These are phyloP conservation scores for Pomacea canaliculata DNA, from an alignment of 2,888 invertebrate genomes.

Conservation along the genomic window DNA sequence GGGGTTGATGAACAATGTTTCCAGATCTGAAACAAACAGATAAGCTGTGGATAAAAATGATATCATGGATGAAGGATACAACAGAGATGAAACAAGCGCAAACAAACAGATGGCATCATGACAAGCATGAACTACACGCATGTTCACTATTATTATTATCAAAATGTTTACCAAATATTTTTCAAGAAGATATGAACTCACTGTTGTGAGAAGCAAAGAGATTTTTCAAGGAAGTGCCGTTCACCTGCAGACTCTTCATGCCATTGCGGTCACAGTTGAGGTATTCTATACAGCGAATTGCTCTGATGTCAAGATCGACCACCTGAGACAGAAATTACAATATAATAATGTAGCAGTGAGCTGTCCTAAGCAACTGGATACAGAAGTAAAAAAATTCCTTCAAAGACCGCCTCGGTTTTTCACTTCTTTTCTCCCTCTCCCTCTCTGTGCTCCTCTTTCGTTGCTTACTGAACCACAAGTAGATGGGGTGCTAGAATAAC, in stretches of 20 bases:
- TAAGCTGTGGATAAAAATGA: not conserved
- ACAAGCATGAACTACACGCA: too few relatives aligned
- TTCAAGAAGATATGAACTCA: constrained; percentile 39
- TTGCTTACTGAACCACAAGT: too few relatives aligned
- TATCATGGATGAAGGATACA: not conserved
- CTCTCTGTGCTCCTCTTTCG: too few relatives aligned
- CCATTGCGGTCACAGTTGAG: constrained; percentile 70
- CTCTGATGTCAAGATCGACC: constrained; percentile 67
- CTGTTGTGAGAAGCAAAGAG: constrained; percentile 70
- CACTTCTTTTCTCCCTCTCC: too few relatives aligned
- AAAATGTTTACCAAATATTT: too few relatives aligned
- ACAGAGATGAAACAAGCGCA: not conserved
- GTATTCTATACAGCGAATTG: constrained; percentile 67
- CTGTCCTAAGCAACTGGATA: not conserved
- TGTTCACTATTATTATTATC: too few relatives aligned
- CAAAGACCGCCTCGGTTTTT: too few relatives aligned
- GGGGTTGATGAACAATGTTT: constrained; percentile 61
- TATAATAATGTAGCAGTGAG: not conserved
- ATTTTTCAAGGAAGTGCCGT: constrained; percentile 68
- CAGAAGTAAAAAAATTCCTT: not conserved
- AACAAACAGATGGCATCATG: too few relatives aligned
- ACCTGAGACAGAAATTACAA: constrained; percentile 34
- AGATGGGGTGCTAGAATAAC: too few relatives aligned
- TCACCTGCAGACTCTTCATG: constrained; percentile 67
- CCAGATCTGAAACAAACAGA: constrained; percentile 51